Base-by-base conservation (phyloP, 2,797 vertebrate species). In the Tokudaia muenninki region DNA sequence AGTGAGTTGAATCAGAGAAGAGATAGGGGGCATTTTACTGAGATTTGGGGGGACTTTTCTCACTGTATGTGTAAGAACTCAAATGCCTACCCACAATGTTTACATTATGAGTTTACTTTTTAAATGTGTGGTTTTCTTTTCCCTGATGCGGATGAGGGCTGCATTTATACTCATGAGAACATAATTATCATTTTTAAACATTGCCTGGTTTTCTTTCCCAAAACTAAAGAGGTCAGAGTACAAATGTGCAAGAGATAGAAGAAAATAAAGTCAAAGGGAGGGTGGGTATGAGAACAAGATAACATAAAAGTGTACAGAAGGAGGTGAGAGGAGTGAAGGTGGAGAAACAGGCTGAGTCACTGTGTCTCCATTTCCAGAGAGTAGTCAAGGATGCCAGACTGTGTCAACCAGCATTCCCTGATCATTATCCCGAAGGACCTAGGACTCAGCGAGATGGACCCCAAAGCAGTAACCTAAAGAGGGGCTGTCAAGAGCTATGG, bases 301-400 rank as follows among this genome's bases (percentile, higher is more conserved):
- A 55, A 34, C 0, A 0, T 3, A 2, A 2, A 2, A 0, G 3
- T 77, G 7, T 19, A 59, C 83, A 34, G 65, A 61, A 6, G 22
- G 41, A 78, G 16, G 4, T 24, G 0, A 13, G 14, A 29, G 3
- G 26, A 17, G 7, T 1, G 16, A 37, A 41, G 67, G 55, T 37
- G 17, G 41, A 50, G 63, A 11, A 44, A 4, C 8, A 12, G 59
- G 13, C 3, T 8, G 5, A 41, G 2, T 6, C 50, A 37, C 12
- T 12, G 9, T 37, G 5, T 34, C 11, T 13, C 24, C 12, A n/a
- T 19, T 13, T 75, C 59, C 21, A 29, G 61, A 21, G 41, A 14
- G 29, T 12, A 50, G 26, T 24, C 6, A 10, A 67, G 61, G 37
- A 44, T 57, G 10, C 9, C 10, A 80, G 17, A 0, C 19, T 41